Evolutionary conservation across 2,888 invertebrate genomes (phyloP), one percentile per base, ranked within the genome.

Genomic region (Cosmorhoe ocellata): DNA sequence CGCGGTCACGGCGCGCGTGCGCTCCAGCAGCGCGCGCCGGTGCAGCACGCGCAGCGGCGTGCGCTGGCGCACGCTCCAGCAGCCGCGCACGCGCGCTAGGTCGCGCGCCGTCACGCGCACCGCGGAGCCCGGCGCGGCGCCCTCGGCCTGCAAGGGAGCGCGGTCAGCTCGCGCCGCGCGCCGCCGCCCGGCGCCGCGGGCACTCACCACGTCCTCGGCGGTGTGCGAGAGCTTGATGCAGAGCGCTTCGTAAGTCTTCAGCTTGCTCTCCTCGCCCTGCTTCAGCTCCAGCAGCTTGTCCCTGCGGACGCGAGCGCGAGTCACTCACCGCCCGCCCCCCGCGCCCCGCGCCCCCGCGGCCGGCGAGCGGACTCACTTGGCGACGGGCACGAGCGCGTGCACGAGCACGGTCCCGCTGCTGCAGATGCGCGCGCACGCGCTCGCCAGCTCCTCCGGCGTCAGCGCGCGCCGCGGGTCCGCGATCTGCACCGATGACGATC

Each of bases 1-100:
- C 27, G 91, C 90, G 65, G 94, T 91, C 51, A 98, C 92, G 0
- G 87, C 88, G 54, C 95, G 91, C 3, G 91, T 87, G 45, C 98
- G 90, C 1, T 92, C 88, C 7, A 94, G 93, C 43, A 97, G 81
- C 0, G 97, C 94, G 12, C 98, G 91, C 42, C 97, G 86, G 80
- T 99, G 99, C 42, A 98, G 86, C 3, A 99, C 99, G 54, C 99
- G 85, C 30, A 99, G 89, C 0, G 98, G 98, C 0, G 99, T 99
- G 75, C 94, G 94, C 81, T 99, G 99, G 30, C 98, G 86, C 3
- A 99, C 98, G 53, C 84, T 4, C 5, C 30, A 98, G 33, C 89
- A 0, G 98, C 98, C 0, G 99, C 99, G 76, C 94, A 94, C 69
- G 74, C 42, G 26, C 12, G 48, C 18, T 6, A 24, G 7, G 10